A percentile compares a stretch with the other conserved stretches of the same genome.
Evolutionary conservation across 2,113 vertebrate genomes (phyloP).

Genomic region (Natator depressus): DNA sequence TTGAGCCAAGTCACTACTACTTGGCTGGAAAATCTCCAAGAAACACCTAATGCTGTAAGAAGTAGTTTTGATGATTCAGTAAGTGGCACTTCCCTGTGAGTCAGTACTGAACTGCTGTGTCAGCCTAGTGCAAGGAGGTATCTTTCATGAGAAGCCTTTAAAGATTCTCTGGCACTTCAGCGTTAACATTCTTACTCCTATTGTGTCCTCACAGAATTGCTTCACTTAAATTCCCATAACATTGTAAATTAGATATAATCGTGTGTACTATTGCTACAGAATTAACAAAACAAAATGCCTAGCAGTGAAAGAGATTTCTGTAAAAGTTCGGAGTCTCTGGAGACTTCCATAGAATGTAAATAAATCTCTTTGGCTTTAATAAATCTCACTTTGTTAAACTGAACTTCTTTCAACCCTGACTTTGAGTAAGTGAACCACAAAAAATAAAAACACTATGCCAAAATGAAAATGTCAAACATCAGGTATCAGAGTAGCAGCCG

Average conservation of each 20-base stretch:
- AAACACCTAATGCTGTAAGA: neutral
- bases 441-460: neutral
- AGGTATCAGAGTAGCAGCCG: neutral
- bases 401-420: neutral
- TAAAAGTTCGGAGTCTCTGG: neutral
- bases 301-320: neutral
- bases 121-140: rapidly evolving
- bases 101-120: rapidly evolving
- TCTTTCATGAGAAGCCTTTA: neutral
- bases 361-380: neutral
- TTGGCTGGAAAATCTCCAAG: neutral
- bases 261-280: neutral
- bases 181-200: neutral
- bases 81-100: neutral
- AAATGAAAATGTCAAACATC: neutral
- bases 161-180: neutral
- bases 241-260: neutral
- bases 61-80: neutral
- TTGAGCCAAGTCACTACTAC: neutral
- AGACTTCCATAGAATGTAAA: neutral
- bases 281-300: neutral
- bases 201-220: neutral
- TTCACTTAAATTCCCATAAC: neutral
- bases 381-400: neutral
- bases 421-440: neutral